Conservation (phyloP, 2,888 invertebrate species). For the Zhuqinia jingwanae region DNA sequence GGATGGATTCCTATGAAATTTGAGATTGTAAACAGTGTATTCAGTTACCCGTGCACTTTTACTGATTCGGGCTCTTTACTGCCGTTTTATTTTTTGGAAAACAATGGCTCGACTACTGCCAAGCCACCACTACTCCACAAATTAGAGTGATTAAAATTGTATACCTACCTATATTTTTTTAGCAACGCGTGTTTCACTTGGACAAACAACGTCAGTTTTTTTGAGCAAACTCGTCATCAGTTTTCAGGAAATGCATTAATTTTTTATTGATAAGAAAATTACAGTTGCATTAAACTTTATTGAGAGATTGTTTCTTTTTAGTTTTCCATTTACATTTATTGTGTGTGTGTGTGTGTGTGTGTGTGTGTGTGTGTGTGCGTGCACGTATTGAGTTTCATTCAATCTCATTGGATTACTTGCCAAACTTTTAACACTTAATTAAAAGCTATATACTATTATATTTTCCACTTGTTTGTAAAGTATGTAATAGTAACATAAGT, state of each 20-base stretch:
- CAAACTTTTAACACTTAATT: too few species aligned
- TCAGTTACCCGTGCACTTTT: constrained; percentile 61
- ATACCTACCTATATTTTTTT: background rate
- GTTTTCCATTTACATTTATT: too few species aligned
- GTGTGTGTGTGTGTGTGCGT: too few species aligned
- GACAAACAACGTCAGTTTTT: background rate
- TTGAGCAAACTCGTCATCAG: too few species aligned
- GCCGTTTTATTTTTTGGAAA: constrained; percentile 31
- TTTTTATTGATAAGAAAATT: background rate
- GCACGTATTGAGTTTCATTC: too few species aligned
- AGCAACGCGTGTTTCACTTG: background rate
- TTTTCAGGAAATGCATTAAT: background rate
- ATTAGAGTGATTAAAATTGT: background rate
- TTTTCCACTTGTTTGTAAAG: too few species aligned
- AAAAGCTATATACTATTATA: too few species aligned
- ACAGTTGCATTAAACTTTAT: background rate
- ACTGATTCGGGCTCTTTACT: constrained; percentile 36
- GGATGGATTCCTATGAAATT: constrained; percentile 63
- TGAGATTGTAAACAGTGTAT: constrained; percentile 63
- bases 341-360: too few species aligned
- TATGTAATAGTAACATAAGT: too few species aligned
- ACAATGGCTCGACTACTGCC: too few species aligned
- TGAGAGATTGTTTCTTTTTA: background rate
- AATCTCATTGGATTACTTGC: too few species aligned
- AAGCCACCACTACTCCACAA: too few species aligned